A percentile compares a stretch with the other conserved stretches of the same genome.
Conservation (phyloP, 2,797 vertebrate genomes). For the Phrynocephalus forsythii region DNA sequence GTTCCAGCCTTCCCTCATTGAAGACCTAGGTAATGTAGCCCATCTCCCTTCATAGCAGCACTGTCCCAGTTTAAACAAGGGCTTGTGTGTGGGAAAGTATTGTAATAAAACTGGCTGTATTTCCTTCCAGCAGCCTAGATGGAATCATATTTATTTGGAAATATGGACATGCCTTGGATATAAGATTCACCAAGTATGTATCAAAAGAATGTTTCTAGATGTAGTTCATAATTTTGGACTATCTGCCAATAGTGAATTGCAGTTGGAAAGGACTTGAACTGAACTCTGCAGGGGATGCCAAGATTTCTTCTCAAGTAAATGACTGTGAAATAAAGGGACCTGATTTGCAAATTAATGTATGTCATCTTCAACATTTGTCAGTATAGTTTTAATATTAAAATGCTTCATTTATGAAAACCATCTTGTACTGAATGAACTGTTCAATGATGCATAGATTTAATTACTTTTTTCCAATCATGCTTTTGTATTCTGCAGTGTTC, state of each 20-base stretch:
- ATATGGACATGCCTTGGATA: conserved; percentile 20
- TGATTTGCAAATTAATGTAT: conserved; percentile 5
- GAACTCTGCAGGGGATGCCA: conserved; percentile 24
- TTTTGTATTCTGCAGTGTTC: conserved; percentile 40
- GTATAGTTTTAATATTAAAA: conserved; percentile 20
- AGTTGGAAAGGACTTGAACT: conserved; percentile 13
- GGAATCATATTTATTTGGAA: neutral
- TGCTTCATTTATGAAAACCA: conserved; percentile 45
- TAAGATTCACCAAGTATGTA: neutral
- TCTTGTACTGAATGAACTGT: conserved; percentile 41
- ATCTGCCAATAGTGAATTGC: neutral
- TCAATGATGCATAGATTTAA: conserved; percentile 44
- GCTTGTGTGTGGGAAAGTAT: conserved; percentile 23
- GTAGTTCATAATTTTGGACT: neutral
- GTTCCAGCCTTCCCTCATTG: neutral
- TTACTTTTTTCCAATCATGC: conserved; percentile 40
- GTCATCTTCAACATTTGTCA: conserved; percentile 24
- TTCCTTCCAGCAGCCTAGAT: neutral
- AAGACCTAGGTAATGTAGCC: neutral
- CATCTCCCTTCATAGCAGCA: neutral
- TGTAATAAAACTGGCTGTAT: neutral
- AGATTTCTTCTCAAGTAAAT: conserved; percentile 12
- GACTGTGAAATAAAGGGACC: neutral
- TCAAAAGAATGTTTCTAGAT: neutral
- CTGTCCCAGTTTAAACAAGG: neutral